phyloP scores from a whole-genome alignment of 2,888 invertebrate genomes.

The Pyrrhosoma nymphula region DNA sequence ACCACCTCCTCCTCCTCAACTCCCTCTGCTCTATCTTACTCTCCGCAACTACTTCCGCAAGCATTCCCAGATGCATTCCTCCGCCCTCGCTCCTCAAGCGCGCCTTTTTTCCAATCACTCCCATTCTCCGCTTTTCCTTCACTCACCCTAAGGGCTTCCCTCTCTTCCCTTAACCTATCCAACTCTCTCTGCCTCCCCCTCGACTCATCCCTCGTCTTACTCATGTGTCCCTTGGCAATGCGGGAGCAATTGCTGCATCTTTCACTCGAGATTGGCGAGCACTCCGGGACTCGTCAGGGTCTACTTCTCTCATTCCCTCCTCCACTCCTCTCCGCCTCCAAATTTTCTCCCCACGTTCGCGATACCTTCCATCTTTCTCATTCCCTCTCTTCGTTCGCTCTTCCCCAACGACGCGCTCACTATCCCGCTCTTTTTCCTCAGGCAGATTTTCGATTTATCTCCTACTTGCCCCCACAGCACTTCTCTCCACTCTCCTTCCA shows the following conservation, averaged over 20 bases:
- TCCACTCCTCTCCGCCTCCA: background rate
- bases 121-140: background rate
- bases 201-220: background rate
- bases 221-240: background rate
- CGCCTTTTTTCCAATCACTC: background rate
- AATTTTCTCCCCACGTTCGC: background rate
- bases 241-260: conserved; percentile 15
- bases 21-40: too few relatives aligned
- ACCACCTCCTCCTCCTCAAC: background rate
- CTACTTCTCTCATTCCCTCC: background rate
- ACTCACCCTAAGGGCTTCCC: background rate
- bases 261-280: background rate
- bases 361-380: background rate
- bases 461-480: background rate
- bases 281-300: conserved; percentile 9
- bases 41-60: background rate
- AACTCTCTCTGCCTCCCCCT: background rate
- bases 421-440: background rate
- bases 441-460: background rate
- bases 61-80: background rate
- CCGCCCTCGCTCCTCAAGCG: background rate
- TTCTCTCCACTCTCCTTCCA: background rate
- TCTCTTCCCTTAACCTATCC: background rate
- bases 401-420: background rate
- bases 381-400: background rate